A percentile compares a stretch with the other conserved stretches of the same genome.
Evolutionary conservation across 2,888 invertebrate species (phyloP).

Genomic region (Tipula helvola): DNA sequence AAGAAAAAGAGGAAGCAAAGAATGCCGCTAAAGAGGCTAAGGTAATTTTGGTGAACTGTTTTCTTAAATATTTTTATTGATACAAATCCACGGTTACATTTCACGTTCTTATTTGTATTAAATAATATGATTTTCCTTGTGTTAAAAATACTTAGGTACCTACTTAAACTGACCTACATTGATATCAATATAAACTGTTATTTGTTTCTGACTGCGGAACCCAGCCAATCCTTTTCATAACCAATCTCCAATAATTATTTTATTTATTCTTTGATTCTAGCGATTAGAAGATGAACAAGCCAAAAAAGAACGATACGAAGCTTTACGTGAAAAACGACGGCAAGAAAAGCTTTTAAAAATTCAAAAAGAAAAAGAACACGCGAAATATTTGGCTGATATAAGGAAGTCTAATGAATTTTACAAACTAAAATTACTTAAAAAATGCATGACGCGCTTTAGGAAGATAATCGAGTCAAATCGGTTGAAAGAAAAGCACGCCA

Average conservation of each 20-base stretch:
- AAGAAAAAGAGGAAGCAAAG: slow-evolving; percentile 34
- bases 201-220: too few species aligned
- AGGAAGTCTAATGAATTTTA: slow-evolving; percentile 35
- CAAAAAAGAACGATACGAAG: slow-evolving; percentile 43
- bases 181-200: too few species aligned
- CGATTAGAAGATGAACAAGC: slow-evolving; percentile 44
- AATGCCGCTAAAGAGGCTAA: slow-evolving; percentile 34
- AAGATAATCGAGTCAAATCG: slow-evolving; percentile 27
- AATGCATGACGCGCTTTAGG: slow-evolving; percentile 31
- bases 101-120: not conserved
- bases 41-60: slow-evolving; percentile 19
- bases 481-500: slow-evolving; percentile 36
- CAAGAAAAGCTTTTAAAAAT: slow-evolving; percentile 49
- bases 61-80: too few species aligned
- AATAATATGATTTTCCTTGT: too few species aligned
- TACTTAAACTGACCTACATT: too few species aligned
- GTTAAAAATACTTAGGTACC: too few species aligned
- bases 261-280: slow-evolving; percentile 18
- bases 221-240: too few species aligned
- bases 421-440: slow-evolving; percentile 28
- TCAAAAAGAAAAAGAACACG: slow-evolving; percentile 43
- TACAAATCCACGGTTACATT: not conserved
- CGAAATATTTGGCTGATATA: slow-evolving; percentile 33
- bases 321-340: slow-evolving; percentile 46
- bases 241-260: too few species aligned